Base-by-base conservation (phyloP, 1,140 invertebrate genomes). In the Arctopsyche grandis region DNA sequence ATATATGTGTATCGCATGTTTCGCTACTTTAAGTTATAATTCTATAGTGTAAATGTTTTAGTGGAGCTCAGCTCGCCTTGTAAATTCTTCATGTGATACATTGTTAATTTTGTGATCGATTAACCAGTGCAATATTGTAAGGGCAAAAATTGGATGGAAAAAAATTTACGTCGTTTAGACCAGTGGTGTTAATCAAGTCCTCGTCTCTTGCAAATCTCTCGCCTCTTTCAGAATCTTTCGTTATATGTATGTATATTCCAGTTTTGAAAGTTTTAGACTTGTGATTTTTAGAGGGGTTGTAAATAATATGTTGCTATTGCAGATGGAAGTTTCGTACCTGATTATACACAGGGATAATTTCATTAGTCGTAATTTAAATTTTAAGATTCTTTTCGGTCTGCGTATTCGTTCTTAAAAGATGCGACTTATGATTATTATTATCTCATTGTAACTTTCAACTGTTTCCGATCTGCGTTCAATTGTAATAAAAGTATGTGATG, bases 261-360 rank as follows among this genome's bases (percentile, higher is more conserved):
- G 16, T 52, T 38, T 52, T 52, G 48, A 52, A 52, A 52, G 16
- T 52, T n/a, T n/a, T 52, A 52, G 16, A 52, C 4, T 52, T 52
- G 12, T 3, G 48, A 52, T n/a, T n/a, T n/a, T n/a, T n/a, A 52
- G 16, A 52, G 48, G 7, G 7, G 29, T 38, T 66, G 24, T 22
- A 71, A 46, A 71, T 66, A 69, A 44, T 44, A 46, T 52, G 16
- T 71, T 52, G 69, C n/a, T 71, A 52, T 10, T 46, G 29, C 14
- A 29, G 26, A 66, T 66, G n/a, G 46, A 71, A 71, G 29, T 71
- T 71, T 71, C 63, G 74, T 76, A 76, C 74, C 74, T 76, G 74
- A 76, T 63, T 63, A 24, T 21, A 56, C 74, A 76, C 74, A 76
- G 74, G 74, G 74, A 63, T 76, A 76, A 26, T 76, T 76, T 29